These are phyloP conservation scores for Cossypha dichroa DNA, from an alignment of 2,797 vertebrate species.

Conservation along the genomic window DNA sequence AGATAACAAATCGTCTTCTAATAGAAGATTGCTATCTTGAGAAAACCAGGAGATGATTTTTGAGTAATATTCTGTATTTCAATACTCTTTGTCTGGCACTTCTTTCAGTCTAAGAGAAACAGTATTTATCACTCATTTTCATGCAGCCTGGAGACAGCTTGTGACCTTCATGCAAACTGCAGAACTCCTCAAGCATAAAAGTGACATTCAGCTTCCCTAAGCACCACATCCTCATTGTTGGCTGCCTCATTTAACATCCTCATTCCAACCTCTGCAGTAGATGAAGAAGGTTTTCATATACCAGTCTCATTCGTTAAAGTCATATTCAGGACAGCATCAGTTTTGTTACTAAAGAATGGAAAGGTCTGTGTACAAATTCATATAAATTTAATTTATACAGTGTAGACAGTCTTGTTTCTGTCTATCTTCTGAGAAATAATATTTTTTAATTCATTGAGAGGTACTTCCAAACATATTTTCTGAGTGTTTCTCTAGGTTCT, in stretches of 20 bases:
- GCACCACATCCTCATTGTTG: background rate
- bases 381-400: background rate
- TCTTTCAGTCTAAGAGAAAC: background rate
- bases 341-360: background rate
- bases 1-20: background rate
- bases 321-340: background rate
- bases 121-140: background rate
- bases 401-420: background rate
- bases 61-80: background rate
- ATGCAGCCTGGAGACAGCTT: background rate
- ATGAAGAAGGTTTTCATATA: background rate
- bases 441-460: background rate
- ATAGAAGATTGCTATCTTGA: background rate
- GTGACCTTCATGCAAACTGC: background rate
- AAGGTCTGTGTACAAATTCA: background rate
- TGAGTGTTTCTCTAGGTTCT: background rate
- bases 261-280: background rate
- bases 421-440: background rate
- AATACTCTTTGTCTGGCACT: background rate
- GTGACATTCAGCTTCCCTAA: background rate
- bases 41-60: background rate
- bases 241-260: background rate
- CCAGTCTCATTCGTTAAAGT: background rate
- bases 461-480: background rate
- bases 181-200: background rate